Evolutionary conservation across 92 coral and sea anemone species (phyloP).

Genomic region (Pocillopora grandis): DNA sequence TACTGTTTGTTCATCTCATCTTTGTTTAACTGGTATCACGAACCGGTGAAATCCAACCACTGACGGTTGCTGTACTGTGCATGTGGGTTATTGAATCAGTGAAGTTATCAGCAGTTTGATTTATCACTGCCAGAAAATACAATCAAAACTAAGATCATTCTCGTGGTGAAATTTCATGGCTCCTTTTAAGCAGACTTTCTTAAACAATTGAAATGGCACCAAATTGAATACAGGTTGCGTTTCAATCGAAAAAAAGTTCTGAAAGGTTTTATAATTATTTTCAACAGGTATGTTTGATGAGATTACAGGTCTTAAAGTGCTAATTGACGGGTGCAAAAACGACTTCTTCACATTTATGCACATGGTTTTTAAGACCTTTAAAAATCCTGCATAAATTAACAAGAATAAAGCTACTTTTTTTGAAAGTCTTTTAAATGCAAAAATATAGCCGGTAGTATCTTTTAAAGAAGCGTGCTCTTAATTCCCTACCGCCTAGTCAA

Average conservation of each 20-base stretch:
- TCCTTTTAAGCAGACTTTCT: neutral
- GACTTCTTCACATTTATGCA: neutral
- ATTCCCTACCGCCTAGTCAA: too few relatives aligned
- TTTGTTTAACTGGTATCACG: too few relatives aligned
- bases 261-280: neutral
- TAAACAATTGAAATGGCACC: neutral
- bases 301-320: constrained; percentile 29
- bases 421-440: neutral
- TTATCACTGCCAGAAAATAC: neutral
- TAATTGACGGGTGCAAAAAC: constrained; percentile 28
- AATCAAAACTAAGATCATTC: neutral
- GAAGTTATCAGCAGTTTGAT: neutral
- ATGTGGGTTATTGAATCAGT: neutral
- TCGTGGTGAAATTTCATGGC: neutral
- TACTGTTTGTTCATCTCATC: too few relatives aligned
- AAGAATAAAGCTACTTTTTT: neutral
- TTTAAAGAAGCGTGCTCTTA: too few relatives aligned
- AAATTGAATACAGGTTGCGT: neutral
- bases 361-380: constrained; percentile 20
- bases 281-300: constrained; percentile 37
- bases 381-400: constrained; percentile 13
- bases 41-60: too few relatives aligned
- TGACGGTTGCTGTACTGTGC: neutral
- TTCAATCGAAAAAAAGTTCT: neutral
- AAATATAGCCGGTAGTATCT: neutral